Conservation (phyloP, 1,140 invertebrate species). For the Sycophaga agraensis region DNA sequence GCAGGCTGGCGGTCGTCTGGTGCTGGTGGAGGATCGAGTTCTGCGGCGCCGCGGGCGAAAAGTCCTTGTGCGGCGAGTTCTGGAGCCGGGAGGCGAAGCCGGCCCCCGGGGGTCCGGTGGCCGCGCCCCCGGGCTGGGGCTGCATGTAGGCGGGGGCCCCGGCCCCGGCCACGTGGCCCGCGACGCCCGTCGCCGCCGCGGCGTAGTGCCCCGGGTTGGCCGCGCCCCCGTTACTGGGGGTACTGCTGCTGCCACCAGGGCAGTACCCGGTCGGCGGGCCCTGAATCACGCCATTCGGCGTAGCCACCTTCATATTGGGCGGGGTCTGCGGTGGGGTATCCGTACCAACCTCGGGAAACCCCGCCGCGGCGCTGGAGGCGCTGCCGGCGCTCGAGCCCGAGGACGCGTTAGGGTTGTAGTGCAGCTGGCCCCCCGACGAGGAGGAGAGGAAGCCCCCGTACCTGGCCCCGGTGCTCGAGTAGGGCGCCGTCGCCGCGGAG, state of each 20-base stretch:
- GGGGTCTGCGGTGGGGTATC: conserved; percentile 91
- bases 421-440: conserved; percentile 52
- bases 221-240: conserved; percentile 37
- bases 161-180: conserved; percentile 54
- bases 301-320: conserved; percentile 85
- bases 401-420: conserved; percentile 55
- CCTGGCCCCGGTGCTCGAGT: conserved; percentile 48
- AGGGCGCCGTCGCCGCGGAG: conserved; percentile 52
- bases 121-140: conserved; percentile 56
- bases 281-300: conserved; percentile 67
- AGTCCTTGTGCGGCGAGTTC: conserved; percentile 64
- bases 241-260: conserved; percentile 54
- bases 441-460: conserved; percentile 56
- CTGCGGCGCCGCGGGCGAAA: conserved; percentile 48
- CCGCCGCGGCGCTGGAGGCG: conserved; percentile 63
- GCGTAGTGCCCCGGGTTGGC: conserved; percentile 54
- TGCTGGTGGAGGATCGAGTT: conserved; percentile 54
- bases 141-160: conserved; percentile 44
- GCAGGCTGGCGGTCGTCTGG: conserved; percentile 53
- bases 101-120: conserved; percentile 51
- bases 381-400: conserved; percentile 47
- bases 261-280: conserved; percentile 61
- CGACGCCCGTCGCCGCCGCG: conserved; percentile 31
- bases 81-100: conserved; percentile 58
- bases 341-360: conserved; percentile 84